A percentile compares a stretch with the other conserved stretches of the same genome.
Evolutionary conservation across 2,797 vertebrate species (phyloP).

Genomic region (Mormyrus hasselquistii): DNA sequence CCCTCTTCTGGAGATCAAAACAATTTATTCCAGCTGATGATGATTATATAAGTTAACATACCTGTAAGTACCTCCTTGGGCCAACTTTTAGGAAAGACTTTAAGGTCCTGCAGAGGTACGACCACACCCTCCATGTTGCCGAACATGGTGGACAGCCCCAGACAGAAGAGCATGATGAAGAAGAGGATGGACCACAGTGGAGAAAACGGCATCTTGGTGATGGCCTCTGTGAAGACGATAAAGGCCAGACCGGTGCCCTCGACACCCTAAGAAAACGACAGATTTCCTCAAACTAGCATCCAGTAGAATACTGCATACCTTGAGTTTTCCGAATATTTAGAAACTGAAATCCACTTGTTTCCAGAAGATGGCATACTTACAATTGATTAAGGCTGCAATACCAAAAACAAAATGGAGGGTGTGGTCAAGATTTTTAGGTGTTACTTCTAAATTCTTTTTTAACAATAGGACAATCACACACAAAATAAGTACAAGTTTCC

Average conservation of each 20-base stretch:
- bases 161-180: neutral
- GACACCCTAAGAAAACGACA: neutral
- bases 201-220: neutral
- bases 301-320: neutral
- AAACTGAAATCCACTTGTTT: neutral
- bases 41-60: constrained; percentile 68
- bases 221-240: neutral
- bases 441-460: neutral
- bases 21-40: constrained; percentile 75
- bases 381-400: neutral
- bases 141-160: constrained; percentile 13
- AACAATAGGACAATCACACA: neutral
- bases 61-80: constrained; percentile 67
- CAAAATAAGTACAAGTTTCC: neutral
- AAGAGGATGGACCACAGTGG: neutral
- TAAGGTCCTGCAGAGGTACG: constrained; percentile 58
- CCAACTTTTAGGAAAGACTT: constrained; percentile 50
- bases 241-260: neutral
- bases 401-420: neutral
- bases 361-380: neutral
- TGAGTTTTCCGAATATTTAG: neutral
- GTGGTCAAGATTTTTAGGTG: neutral
- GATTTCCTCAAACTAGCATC: neutral
- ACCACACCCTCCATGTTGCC: constrained; percentile 50
- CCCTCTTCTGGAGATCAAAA: constrained; percentile 69